phyloP scores from a whole-genome alignment of 2,888 invertebrate species.

The Chaetogeoica ovagalla region DNA sequence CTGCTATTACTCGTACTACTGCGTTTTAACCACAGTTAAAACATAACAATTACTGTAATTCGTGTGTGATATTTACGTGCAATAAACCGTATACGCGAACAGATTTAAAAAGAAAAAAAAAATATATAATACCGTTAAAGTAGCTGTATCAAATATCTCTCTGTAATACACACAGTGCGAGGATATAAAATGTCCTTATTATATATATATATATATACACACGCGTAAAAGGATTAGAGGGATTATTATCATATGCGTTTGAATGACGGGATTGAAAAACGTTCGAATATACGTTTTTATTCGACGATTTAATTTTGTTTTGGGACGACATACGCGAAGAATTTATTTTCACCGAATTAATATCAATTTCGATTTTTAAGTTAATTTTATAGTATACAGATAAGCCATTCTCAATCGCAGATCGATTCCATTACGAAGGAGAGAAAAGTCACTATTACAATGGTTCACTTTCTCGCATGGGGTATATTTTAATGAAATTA shows the following conservation, averaged over 20 bases:
- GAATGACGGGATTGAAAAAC: slow-evolving; percentile 18
- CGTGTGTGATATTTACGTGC: neutral
- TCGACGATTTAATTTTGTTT: neutral
- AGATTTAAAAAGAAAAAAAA: slow-evolving; percentile 9
- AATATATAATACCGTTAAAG: slow-evolving; percentile 28
- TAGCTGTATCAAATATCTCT: slow-evolving; percentile 12
- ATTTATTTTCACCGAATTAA: too few species aligned
- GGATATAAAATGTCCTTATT: neutral
- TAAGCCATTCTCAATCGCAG: too few species aligned
- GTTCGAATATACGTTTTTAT: neutral
- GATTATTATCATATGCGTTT: slow-evolving; percentile 16
- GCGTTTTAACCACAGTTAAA: slow-evolving; percentile 8
- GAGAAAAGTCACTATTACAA: too few species aligned
- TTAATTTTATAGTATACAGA: too few species aligned
- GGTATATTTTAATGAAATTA: too few species aligned
- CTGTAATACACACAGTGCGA: neutral
- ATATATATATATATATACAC: too few species aligned
- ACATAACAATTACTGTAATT: slow-evolving; percentile 4
- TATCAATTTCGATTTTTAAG: too few species aligned
- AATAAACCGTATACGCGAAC: slow-evolving; percentile 10
- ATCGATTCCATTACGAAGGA: too few species aligned
- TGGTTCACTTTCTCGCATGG: too few species aligned
- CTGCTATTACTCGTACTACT: neutral
- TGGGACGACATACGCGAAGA: neutral
- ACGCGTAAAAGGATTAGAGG: too few species aligned